phyloP scores from a whole-genome alignment of 2,113 vertebrate species.

The Pavo muticus region DNA sequence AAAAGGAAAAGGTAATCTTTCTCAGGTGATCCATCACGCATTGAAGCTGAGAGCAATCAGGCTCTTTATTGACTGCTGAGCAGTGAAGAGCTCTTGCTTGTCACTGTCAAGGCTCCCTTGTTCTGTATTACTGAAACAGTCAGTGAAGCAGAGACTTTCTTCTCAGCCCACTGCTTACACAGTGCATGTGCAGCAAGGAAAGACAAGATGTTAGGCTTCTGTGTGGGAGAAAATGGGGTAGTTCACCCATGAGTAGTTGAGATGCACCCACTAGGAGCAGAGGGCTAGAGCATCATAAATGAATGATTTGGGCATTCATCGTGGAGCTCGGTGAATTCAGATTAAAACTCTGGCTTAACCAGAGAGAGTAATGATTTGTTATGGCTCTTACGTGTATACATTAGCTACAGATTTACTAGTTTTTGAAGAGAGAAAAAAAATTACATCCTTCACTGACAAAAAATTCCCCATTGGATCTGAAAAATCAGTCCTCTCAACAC shows the following conservation, averaged over 20 bases:
- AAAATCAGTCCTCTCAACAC: not conserved
- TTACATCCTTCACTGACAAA: not conserved
- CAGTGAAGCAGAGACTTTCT: not conserved
- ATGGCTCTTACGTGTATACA: not conserved
- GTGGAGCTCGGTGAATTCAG: not conserved
- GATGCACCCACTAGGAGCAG: not conserved
- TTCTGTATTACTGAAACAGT: not conserved
- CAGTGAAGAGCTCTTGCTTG: constrained; percentile 1
- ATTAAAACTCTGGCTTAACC: not conserved
- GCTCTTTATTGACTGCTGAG: constrained; percentile 5
- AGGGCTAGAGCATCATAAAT: not conserved
- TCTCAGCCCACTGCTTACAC: accelerated
- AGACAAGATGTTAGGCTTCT: not conserved
- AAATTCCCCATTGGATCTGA: not conserved
- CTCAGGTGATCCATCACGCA: not conserved
- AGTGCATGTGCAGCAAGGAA: not conserved
- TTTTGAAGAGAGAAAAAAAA: not conserved
- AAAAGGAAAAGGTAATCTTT: not conserved
- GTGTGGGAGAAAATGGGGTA: not conserved
- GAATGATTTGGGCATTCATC: not conserved
- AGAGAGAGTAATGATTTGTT: not conserved
- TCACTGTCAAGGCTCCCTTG: not conserved
- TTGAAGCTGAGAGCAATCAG: not conserved
- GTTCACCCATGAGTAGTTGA: not conserved
- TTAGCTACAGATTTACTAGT: not conserved